Conservation (phyloP, 2,888 invertebrate genomes). For the Camptogramma bilineatum region DNA sequence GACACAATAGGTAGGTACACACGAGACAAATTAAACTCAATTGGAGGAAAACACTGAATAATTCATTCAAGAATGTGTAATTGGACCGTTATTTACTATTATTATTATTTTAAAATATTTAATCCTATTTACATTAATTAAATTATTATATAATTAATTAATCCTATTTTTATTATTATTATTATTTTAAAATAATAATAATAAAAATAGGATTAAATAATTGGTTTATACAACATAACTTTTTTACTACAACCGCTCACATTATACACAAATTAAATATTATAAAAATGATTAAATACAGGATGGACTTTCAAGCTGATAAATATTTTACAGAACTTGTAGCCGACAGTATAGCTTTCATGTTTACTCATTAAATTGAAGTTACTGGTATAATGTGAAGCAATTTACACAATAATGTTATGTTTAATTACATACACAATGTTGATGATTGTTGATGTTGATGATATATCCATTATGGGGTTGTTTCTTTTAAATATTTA, state of each 20-base stretch:
- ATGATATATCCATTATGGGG: background rate
- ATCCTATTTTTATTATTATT: no score
- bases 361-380: slow-evolving; percentile 15
- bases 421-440: slow-evolving; percentile 8
- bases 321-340: slow-evolving; percentile 9
- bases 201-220: no score
- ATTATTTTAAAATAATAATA: no score
- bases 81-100: no score
- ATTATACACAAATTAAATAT: no score
- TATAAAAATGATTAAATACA: no score
- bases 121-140: no score
- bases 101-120: no score
- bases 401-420: slow-evolving; percentile 3
- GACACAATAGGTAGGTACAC: slow-evolving; percentile 17
- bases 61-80: slow-evolving; percentile 25
- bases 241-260: no score
- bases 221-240: no score
- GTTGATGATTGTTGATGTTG: no score
- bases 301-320: background rate
- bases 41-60: slow-evolving; percentile 27
- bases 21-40: slow-evolving; percentile 30
- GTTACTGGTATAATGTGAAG: background rate
- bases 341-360: background rate
- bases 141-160: no score
- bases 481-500: background rate